Percentiles rank a stretch among this genome's conserved stretches.
Evolutionary conservation across 1,140 invertebrate species (phyloP).

Genomic region (Penaeus indicus): DNA sequence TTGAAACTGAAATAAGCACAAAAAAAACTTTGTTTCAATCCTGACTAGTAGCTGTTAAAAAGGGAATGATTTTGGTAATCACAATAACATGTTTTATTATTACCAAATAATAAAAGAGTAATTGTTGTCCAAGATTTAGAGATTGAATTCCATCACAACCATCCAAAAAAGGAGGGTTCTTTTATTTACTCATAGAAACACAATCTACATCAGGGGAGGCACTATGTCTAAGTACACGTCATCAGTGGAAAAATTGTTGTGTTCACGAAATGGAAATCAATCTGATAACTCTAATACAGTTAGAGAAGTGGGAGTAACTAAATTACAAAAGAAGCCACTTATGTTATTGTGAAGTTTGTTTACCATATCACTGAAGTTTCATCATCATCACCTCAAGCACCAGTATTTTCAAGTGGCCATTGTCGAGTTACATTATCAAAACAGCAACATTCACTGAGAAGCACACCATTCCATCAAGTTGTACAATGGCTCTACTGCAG

Average conservation of each 20-base stretch:
- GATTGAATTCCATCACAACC: conserved; percentile 59
- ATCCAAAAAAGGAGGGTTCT: conserved; percentile 39
- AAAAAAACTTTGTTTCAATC: conserved; percentile 45
- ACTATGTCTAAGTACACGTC: conserved; percentile 58
- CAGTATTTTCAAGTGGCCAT: conserved; percentile 54
- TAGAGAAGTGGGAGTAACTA: conserved; percentile 51
- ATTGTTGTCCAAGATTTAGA: conserved; percentile 18
- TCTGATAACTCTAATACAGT: conserved; percentile 51
- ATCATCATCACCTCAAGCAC: conserved; percentile 53
- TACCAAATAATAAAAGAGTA: conserved; percentile 37
- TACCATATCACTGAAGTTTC: conserved; percentile 39
- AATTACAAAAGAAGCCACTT: conserved; percentile 63
- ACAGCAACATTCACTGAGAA: conserved; percentile 32
- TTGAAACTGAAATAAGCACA: conserved; percentile 14
- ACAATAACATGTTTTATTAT: conserved; percentile 48
- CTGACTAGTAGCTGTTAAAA: conserved; percentile 58
- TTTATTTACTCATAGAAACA: conserved; percentile 36
- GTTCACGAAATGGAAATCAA: conserved; percentile 59
- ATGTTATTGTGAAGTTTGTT: conserved; percentile 44
- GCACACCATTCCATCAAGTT: conserved; percentile 36
- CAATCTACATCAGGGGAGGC: conserved; percentile 48
- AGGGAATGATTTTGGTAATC: conserved; percentile 53
- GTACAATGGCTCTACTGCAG: conserved; percentile 45
- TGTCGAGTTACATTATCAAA: conserved; percentile 15
- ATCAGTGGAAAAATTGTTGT: conserved; percentile 46